Percentiles rank a stretch among this genome's conserved stretches.
phyloP scores from a whole-genome alignment of 2,113 vertebrate species.

The Cebus imitator region DNA sequence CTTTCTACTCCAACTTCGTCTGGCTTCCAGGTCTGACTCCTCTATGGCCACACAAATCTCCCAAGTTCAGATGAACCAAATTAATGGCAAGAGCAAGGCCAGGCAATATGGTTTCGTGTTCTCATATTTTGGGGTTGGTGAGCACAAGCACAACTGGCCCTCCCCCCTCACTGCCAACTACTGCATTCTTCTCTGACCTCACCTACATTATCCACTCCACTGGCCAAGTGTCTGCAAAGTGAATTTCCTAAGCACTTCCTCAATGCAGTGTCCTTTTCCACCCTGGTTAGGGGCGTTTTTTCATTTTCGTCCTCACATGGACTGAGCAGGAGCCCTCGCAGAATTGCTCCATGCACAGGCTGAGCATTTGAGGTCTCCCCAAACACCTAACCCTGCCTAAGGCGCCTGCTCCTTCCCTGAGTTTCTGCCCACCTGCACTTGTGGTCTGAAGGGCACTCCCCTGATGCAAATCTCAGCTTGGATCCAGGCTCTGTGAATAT shows the following conservation, averaged over 20 bases:
- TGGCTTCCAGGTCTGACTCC: too few species aligned
- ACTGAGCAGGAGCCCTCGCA: not conserved
- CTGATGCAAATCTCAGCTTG: not conserved
- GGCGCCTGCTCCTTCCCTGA: not conserved
- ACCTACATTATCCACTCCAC: not conserved
- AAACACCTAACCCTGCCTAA: not conserved
- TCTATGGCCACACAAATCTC: too few species aligned
- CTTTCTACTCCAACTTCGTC: not conserved
- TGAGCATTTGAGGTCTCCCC: not conserved
- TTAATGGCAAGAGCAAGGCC: too few species aligned
- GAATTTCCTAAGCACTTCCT: not conserved
- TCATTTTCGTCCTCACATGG: not conserved
- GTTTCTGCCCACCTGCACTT: not conserved
- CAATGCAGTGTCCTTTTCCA: not conserved
- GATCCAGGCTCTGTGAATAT: not conserved
- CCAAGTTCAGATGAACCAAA: too few species aligned
- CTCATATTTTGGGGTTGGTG: not conserved
- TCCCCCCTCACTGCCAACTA: not conserved
- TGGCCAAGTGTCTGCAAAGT: too few species aligned
- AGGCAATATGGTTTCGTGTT: too few species aligned
- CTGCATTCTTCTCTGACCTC: not conserved
- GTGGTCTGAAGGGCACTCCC: not conserved
- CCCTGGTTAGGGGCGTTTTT: too few species aligned
- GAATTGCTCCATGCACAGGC: not conserved
- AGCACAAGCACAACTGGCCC: not conserved